Evolutionary conservation across 2,797 vertebrate genomes (phyloP), one percentile per base, ranked within the genome.

Genomic region (Potorous gilbertii): DNA sequence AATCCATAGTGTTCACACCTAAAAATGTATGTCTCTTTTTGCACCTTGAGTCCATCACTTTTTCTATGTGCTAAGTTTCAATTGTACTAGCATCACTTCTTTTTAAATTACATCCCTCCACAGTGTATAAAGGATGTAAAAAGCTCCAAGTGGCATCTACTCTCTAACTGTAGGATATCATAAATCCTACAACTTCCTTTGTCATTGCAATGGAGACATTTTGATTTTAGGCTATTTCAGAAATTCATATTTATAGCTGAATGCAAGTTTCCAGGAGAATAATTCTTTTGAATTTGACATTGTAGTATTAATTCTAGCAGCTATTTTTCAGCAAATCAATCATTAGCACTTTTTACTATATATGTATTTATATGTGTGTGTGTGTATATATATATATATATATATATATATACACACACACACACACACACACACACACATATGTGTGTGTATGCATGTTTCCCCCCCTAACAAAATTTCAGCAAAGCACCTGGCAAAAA

Each of bases 151-250:
- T 56, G 93, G 95, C 55, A 92, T 6, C 24, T 56, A 93, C 54
- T 91, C 24, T 95, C 56, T 96, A 95, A 50, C 40, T 46, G 74
- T 87, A 87, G 21, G 74, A 87, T 9, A 50, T 46, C 8, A 27
- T 87, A 94, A 94, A 94, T 50, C 34, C 14, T 31, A 59, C 40
- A 92, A 52, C 29, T 52, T 46, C 56, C 56, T 92, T 92, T 50
- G 29, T 62, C 95, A 94, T 74, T 96, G 92, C 96, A 87, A 56
- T 40, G 52, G 52, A 93, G 12, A 59, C 55, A 96, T 91, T 55
- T 94, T 90, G 24, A 94, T 95, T 96, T 95, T 94, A 95, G 90
- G 92, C 34, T 94, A 94, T 94, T 91, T 96, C 94, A 66, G 56
- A 54, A 57, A 96, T 95, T 91, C 57, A 92, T 21, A 95, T 97